A percentile compares a stretch with the other conserved stretches of the same genome.
Evolutionary conservation across 2,113 vertebrate species (phyloP).

Genomic region (Thamnophis sirtalis): DNA sequence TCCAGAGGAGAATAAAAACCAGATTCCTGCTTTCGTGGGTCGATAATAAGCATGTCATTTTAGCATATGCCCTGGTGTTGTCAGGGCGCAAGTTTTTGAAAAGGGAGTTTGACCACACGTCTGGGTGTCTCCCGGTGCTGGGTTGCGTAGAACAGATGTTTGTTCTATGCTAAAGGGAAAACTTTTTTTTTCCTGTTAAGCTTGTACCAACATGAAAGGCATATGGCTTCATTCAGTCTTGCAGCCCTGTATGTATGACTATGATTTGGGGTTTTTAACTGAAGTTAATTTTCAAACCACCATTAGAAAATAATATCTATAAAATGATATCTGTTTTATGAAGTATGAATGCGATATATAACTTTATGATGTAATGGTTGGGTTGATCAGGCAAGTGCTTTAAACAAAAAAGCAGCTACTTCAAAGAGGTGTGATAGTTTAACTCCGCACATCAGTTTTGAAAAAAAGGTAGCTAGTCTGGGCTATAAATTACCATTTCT

Average conservation of each 20-base stretch:
- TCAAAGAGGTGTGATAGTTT: constrained; percentile 81
- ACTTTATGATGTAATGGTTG: constrained; percentile 68
- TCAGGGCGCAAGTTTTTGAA: constrained; percentile 81
- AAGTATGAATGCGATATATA: background rate
- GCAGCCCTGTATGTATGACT: constrained; percentile 77
- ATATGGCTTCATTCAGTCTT: constrained; percentile 83
- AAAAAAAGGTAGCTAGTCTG: constrained; percentile 75
- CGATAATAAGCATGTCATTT: constrained; percentile 85
- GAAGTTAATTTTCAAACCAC: constrained; percentile 73
- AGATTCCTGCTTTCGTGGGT: constrained; percentile 78
- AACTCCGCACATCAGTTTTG: constrained; percentile 74
- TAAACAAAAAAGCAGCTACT: constrained; percentile 72
- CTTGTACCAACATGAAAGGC: constrained; percentile 84
- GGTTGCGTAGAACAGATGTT: constrained; percentile 86
- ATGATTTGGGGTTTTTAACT: constrained; percentile 67
- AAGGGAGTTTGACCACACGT: constrained; percentile 81
- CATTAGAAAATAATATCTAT: constrained; percentile 56
- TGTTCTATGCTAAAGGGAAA: constrained; percentile 85
- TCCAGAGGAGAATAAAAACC: constrained; percentile 79
- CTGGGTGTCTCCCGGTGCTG: constrained; percentile 78
- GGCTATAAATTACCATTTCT: constrained; percentile 93
- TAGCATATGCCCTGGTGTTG: constrained; percentile 80
- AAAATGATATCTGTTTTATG: background rate
- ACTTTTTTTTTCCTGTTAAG: constrained; percentile 76
- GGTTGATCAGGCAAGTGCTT: constrained; percentile 73